Evolutionary conservation across 2,888 invertebrate genomes (phyloP).

Genomic region (Sesamia inferens): DNA sequence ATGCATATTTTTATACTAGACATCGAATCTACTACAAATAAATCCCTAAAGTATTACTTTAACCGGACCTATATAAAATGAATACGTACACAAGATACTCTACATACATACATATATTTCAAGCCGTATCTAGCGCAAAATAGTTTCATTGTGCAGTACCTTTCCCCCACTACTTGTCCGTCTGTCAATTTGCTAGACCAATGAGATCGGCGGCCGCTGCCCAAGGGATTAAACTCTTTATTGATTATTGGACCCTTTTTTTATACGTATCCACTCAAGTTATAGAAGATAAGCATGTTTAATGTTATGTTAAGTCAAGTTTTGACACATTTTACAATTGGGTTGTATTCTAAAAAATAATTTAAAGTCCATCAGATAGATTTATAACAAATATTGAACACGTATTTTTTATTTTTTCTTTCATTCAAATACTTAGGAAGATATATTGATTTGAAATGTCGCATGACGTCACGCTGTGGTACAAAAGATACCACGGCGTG

Average conservation of each 20-base stretch:
- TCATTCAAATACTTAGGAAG: too few relatives aligned
- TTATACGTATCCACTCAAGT: slow-evolving; percentile 70
- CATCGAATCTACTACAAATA: not conserved
- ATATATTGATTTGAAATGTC: too few relatives aligned
- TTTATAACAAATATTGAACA: too few relatives aligned
- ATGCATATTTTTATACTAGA: not conserved
- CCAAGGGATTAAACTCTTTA: slow-evolving; percentile 90
- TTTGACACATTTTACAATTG: not conserved
- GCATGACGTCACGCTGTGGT: too few relatives aligned
- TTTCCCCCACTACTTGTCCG: slow-evolving; percentile 71
- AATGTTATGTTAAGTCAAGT: not conserved
- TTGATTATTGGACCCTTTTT: slow-evolving; percentile 89
- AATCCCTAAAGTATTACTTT: too few relatives aligned
- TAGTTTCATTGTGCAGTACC: slow-evolving; percentile 33
- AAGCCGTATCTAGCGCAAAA: slow-evolving; percentile 45
- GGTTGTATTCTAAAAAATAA: too few relatives aligned
- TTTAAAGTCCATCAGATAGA: too few relatives aligned
- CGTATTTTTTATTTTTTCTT: too few relatives aligned
- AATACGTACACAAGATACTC: not conserved
- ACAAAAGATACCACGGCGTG: too few relatives aligned
- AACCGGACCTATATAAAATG: not conserved
- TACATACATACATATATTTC: not conserved
- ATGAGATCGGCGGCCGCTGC: slow-evolving; percentile 84
- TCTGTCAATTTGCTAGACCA: slow-evolving; percentile 87
- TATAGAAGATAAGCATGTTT: slow-evolving; percentile 31